A percentile compares a stretch with the other conserved stretches of the same genome.
Conservation (phyloP, 2,797 vertebrate genomes). For the Alosa sapidissima region DNA sequence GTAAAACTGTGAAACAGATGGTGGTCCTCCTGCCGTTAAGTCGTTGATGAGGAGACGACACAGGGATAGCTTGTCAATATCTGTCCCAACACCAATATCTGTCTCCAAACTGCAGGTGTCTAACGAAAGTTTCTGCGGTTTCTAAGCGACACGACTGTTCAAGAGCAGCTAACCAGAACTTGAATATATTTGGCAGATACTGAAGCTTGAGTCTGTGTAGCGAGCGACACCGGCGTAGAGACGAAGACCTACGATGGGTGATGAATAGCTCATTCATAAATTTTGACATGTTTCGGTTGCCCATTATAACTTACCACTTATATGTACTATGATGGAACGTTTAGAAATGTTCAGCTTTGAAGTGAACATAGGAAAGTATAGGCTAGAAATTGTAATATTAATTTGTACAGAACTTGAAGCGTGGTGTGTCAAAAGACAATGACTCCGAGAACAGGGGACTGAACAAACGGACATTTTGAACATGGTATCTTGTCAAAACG, state of each 20-base stretch:
- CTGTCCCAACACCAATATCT: neutral
- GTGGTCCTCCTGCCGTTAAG: neutral
- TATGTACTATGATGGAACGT: neutral
- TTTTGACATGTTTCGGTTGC: constrained; percentile 26
- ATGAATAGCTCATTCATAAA: constrained; percentile 29
- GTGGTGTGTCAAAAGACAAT: neutral
- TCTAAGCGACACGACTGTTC: constrained; percentile 29
- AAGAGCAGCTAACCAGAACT: neutral
- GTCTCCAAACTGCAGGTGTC: neutral
- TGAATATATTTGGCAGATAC: neutral
- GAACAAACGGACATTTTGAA: neutral
- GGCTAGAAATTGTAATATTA: neutral
- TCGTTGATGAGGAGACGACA: constrained; percentile 1
- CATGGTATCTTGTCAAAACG: neutral
- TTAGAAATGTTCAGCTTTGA: neutral
- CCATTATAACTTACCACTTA: neutral
- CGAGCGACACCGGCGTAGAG: neutral
- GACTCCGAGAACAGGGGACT: neutral
- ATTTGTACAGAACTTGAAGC: neutral
- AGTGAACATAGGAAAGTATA: neutral
- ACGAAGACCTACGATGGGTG: neutral
- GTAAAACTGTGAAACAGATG: neutral
- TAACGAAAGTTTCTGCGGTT: constrained; percentile 40
- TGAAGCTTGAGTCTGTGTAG: neutral
- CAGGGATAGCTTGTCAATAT: neutral